These are phyloP conservation scores for Lasioglossum morio DNA, from an alignment of 2,888 invertebrate species.

Conservation along the genomic window DNA sequence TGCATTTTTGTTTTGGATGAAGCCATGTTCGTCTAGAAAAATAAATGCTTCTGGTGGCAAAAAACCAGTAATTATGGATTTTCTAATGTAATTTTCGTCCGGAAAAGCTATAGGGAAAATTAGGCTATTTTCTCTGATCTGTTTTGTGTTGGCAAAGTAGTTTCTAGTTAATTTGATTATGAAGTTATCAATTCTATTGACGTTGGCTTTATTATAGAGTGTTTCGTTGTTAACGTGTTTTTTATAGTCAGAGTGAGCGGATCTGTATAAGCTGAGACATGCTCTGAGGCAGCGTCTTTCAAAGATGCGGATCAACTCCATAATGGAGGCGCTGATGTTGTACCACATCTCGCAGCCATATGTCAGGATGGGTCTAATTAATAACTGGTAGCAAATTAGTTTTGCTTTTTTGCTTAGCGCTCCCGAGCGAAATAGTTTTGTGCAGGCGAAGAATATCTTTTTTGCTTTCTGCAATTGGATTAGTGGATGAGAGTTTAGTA, in stretches of 20 bases:
- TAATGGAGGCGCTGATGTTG: constrained; percentile 28
- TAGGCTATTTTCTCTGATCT: background rate
- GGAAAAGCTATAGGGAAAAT: background rate
- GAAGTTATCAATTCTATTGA: background rate
- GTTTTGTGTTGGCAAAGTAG: background rate
- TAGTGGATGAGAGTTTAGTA: background rate
- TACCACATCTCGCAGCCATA: constrained; percentile 43
- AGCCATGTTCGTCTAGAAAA: background rate
- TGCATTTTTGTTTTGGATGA: background rate
- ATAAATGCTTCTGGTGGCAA: background rate
- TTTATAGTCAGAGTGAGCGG: background rate
- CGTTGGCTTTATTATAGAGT: background rate
- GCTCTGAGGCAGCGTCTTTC: background rate
- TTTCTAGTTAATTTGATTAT: background rate
- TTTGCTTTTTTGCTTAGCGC: background rate
- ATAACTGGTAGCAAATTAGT: constrained; percentile 1
- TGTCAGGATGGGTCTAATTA: background rate
- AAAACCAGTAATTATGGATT: background rate
- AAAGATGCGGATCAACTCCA: constrained; percentile 25
- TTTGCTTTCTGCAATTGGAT: background rate
- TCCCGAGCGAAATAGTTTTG: background rate
- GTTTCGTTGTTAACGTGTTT: background rate
- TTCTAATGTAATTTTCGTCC: background rate
- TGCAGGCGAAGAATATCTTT: background rate
- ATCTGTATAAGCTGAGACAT: background rate